A percentile compares a stretch with the other conserved stretches of the same genome.
These are phyloP conservation scores for Xiphias gladius DNA, from an alignment of 2,113 vertebrate species.

Conservation along the genomic window DNA sequence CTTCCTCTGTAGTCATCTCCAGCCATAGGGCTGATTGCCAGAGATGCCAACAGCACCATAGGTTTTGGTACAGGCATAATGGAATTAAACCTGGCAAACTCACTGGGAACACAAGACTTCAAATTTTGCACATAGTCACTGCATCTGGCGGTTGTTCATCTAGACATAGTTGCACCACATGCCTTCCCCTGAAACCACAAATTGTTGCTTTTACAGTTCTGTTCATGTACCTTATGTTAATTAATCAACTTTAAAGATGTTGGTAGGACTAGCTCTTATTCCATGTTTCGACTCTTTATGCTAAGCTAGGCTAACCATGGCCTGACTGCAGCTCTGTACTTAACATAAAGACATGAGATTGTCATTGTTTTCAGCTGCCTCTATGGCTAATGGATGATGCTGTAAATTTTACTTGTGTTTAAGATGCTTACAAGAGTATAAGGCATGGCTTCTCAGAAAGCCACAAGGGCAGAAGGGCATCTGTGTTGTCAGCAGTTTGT, in stretches of 20 bases:
- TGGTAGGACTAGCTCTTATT: not conserved
- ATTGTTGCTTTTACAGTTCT: not conserved
- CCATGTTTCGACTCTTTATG: not conserved
- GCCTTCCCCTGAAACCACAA: not conserved
- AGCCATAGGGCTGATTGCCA: not conserved
- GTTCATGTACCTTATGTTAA: not conserved
- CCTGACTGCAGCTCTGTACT: not conserved
- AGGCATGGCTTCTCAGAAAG: not conserved
- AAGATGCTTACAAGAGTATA: conserved; percentile 9
- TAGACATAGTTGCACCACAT: not conserved
- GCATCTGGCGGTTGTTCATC: not conserved
- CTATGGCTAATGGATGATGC: conserved; percentile 11
- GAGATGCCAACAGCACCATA: not conserved
- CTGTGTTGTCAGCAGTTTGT: conserved; percentile 10
- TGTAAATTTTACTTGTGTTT: conserved; percentile 22
- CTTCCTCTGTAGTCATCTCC: no score
- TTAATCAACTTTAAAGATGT: not conserved
- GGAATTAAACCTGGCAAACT: not conserved
- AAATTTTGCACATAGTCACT: not conserved
- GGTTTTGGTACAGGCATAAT: not conserved
- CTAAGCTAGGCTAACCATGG: not conserved
- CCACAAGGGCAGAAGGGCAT: not conserved
- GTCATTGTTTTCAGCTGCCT: not conserved
- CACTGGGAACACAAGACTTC: no score
- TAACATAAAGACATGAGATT: not conserved